A percentile compares a stretch with the other conserved stretches of the same genome.
phyloP scores from a whole-genome alignment of 2,888 invertebrate genomes.

The Tetragonisca angustula region DNA sequence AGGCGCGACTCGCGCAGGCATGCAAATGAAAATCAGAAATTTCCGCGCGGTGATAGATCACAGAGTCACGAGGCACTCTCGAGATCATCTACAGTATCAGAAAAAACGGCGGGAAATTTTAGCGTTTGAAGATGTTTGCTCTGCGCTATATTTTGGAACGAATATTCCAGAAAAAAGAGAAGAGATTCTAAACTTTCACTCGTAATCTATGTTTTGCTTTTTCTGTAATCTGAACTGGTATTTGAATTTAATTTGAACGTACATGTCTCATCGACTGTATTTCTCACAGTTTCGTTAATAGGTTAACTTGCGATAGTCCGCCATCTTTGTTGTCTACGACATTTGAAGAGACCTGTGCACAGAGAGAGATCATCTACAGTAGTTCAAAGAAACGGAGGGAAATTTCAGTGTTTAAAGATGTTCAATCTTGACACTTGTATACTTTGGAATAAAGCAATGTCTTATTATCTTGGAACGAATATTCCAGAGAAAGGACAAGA shows the following conservation, averaged over 20 bases:
- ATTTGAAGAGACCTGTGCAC: neutral
- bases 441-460: too few species aligned
- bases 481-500: neutral
- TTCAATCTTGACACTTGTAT: too few species aligned
- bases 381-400: neutral
- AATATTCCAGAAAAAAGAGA: neutral
- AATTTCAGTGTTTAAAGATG: neutral
- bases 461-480: too few species aligned
- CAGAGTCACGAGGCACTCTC: conserved; percentile 17
- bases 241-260: neutral
- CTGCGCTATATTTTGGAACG: too few species aligned
- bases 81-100: neutral
- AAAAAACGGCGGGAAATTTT: neutral
- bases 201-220: too few species aligned
- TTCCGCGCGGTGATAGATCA: conserved; percentile 30
- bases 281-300: too few species aligned
- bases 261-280: too few species aligned
- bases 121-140: neutral
- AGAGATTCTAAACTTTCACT: neutral
- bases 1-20: neutral
- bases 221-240: too few species aligned
- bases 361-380: neutral
- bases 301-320: too few species aligned
- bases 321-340: neutral
- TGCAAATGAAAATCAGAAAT: conserved; percentile 53